These are phyloP conservation scores for Cacatua alba DNA, from an alignment of 2,113 vertebrate genomes.

Conservation along the genomic window DNA sequence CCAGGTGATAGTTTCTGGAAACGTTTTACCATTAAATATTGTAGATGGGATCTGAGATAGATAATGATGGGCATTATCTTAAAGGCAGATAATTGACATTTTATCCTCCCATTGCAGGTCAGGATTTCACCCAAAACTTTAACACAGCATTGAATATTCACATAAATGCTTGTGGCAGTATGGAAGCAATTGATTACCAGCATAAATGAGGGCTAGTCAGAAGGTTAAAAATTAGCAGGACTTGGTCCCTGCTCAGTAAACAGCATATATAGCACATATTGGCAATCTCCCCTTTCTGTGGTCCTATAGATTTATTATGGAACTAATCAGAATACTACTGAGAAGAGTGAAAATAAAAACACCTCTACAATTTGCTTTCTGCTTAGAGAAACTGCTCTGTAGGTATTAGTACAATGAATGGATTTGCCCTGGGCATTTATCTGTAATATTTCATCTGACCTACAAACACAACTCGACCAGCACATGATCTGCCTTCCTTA, in stretches of 20 bases:
- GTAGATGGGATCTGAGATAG: background rate
- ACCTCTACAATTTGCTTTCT: background rate
- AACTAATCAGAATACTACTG: background rate
- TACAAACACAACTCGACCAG: background rate
- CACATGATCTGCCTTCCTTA: background rate
- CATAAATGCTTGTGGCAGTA: background rate
- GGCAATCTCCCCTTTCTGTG: background rate
- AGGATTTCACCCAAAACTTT: background rate
- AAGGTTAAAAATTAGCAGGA: background rate
- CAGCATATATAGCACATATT: background rate
- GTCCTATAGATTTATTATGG: background rate
- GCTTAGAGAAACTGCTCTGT: background rate
- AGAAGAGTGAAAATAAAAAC: background rate
- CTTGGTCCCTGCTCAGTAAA: background rate
- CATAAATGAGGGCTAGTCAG: background rate
- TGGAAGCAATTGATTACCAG: background rate
- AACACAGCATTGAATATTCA: background rate
- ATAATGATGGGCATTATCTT: background rate
- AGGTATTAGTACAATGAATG: background rate
- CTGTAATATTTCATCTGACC: conserved; percentile 10
- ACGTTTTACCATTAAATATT: background rate
- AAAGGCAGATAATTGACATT: background rate
- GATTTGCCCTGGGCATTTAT: background rate
- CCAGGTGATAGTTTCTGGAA: background rate
- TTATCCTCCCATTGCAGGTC: background rate